A percentile compares a stretch with the other conserved stretches of the same genome.
phyloP scores from a whole-genome alignment of 2,797 vertebrate species.

The Hypotaenidia philippensis region DNA sequence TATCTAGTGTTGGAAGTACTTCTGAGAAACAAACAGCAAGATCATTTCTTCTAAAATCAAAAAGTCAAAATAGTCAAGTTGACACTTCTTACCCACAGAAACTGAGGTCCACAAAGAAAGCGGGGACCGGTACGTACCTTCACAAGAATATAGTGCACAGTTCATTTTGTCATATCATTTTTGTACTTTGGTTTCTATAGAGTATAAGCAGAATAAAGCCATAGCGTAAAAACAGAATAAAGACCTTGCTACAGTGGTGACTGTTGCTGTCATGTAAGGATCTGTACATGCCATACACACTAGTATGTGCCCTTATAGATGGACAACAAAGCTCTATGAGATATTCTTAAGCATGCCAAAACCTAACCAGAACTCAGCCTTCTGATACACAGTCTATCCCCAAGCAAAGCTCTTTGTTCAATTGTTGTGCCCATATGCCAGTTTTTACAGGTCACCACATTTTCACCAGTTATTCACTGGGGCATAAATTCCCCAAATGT shows the following conservation, averaged over 20 bases:
- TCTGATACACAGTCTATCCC: background rate
- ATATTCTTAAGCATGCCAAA: background rate
- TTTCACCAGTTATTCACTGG: background rate
- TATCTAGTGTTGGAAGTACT: background rate
- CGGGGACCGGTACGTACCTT: background rate
- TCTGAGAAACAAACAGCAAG: background rate
- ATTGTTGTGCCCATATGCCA: background rate
- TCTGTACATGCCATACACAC: too few relatives aligned
- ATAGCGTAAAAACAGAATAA: background rate
- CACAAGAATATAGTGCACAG: background rate
- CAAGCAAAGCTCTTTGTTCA: background rate
- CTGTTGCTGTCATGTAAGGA: background rate
- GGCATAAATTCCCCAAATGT: background rate
- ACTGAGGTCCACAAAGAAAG: background rate
- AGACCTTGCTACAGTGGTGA: background rate
- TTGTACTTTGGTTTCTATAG: background rate
- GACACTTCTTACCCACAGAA: background rate
- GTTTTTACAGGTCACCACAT: background rate
- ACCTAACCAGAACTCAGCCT: background rate
- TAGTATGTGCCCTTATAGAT: background rate
- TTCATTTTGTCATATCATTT: background rate
- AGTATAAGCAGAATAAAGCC: background rate
- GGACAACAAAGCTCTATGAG: background rate
- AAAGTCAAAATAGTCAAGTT: background rate
- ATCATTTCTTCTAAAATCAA: background rate